Percentiles rank a stretch among this genome's conserved stretches.
Conservation (phyloP, 2,797 vertebrate species). For the Hoplostethus mediterraneus region DNA sequence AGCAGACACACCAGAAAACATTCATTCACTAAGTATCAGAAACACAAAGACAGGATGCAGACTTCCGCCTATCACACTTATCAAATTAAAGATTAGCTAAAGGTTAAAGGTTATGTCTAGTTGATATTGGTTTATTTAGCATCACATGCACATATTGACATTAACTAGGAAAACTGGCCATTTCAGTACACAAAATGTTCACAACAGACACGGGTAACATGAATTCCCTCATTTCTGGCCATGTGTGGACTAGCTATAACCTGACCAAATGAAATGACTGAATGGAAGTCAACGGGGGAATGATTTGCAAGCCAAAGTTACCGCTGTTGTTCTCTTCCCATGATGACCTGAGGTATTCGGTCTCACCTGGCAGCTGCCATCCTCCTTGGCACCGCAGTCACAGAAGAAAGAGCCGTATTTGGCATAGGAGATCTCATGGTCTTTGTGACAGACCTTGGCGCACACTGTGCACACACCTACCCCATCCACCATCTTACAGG, state of each 20-base stretch:
- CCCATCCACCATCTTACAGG: constrained; percentile 99
- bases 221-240: constrained; percentile 51
- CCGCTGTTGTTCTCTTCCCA: constrained; percentile 90
- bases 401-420: constrained; percentile 99
- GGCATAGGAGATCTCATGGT: constrained; percentile 99
- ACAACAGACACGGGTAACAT: constrained; percentile 47
- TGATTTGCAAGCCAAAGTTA: constrained; percentile 91
- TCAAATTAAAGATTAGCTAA: constrained; percentile 37
- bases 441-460: constrained; percentile 99
- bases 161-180: constrained; percentile 69
- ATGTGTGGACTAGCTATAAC: constrained; percentile 73
- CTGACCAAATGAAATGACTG: constrained; percentile 83
- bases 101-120: constrained; percentile 49
- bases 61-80: constrained; percentile 15
- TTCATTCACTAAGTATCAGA: constrained; percentile 11
- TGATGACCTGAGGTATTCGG: constrained; percentile 90
- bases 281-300: constrained; percentile 85
- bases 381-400: constrained; percentile 99
- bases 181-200: constrained; percentile 35
- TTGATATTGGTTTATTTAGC: constrained; percentile 55
- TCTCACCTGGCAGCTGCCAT: constrained; percentile 99
- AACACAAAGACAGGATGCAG: constrained; percentile 26
- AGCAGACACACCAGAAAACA: constrained; percentile 7
- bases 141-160: constrained; percentile 63
- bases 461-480: constrained; percentile 99